A percentile compares a stretch with the other conserved stretches of the same genome.
phyloP scores from a whole-genome alignment of 2,113 vertebrate species.

The Hydrochoerus hydrochaeris region DNA sequence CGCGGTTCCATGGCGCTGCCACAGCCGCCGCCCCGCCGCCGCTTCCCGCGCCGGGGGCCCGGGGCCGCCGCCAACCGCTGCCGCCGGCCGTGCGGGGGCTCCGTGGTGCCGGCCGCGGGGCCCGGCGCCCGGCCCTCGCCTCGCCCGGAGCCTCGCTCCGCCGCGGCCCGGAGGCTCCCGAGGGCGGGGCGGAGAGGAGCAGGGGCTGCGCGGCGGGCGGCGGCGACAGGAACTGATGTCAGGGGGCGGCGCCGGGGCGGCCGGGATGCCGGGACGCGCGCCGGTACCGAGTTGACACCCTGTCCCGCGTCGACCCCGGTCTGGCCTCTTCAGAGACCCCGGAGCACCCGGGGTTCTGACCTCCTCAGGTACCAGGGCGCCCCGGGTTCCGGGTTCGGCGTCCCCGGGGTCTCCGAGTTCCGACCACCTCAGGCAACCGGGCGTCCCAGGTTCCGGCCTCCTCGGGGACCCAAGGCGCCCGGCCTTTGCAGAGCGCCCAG shows the following conservation, averaged over 20 bases:
- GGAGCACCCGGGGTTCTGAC: no score
- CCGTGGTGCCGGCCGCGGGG: constrained; percentile 75
- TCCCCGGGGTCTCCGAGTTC: no score
- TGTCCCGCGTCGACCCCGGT: not conserved
- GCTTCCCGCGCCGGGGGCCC: constrained; percentile 76
- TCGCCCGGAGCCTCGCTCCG: constrained; percentile 57
- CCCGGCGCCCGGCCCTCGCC: constrained; percentile 68
- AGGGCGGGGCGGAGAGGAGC: constrained; percentile 64
- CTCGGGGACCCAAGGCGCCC: no score
- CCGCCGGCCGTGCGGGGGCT: constrained; percentile 78
- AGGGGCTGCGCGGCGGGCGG: constrained; percentile 24
- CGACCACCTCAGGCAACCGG: no score
- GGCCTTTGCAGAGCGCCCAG: not conserved
- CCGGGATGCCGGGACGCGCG: not conserved
- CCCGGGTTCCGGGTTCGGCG: no score
- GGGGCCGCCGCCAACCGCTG: constrained; percentile 74
- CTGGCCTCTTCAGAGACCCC: no score
- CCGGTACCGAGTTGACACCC: not conserved
- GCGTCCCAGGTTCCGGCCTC: not conserved
- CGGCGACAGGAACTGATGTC: constrained; percentile 81
- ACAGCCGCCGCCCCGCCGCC: constrained; percentile 73
- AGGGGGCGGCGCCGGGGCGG: constrained; percentile 67
- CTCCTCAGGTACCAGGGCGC: not conserved
- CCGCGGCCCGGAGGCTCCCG: constrained; percentile 55
- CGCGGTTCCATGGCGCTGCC: constrained; percentile 92